Evolutionary conservation across 2,888 invertebrate species (phyloP).

Genomic region (Caenorhabditis wallacei): DNA sequence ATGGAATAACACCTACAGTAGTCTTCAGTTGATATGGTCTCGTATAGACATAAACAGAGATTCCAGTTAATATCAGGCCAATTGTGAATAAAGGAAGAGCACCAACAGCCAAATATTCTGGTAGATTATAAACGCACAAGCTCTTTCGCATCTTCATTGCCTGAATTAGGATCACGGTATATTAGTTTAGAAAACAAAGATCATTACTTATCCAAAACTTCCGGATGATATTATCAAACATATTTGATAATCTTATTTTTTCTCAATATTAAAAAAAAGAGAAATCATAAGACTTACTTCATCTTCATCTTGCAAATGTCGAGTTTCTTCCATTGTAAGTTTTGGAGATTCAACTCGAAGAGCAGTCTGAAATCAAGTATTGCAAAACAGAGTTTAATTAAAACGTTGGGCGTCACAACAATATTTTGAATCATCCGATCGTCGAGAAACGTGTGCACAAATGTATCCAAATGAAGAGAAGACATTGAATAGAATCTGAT

Average conservation of each 20-base stretch:
- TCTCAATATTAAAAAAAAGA: too few species aligned
- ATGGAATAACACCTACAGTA: conserved; percentile 1
- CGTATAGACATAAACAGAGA: conserved; percentile 37
- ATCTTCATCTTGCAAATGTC: background rate
- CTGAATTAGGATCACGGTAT: background rate
- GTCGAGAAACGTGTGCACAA: background rate
- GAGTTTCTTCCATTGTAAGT: background rate
- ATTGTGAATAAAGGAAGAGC: conserved; percentile 11
- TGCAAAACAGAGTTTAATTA: background rate
- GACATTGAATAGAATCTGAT: background rate
- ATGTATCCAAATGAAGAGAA: background rate
- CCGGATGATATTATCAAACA: too few species aligned
- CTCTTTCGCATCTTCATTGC: background rate
- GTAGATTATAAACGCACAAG: conserved; percentile 1
- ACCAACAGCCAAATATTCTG: conserved; percentile 10
- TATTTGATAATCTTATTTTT: too few species aligned
- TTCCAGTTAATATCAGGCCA: conserved; percentile 17
- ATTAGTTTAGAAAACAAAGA: background rate
- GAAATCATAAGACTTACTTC: background rate
- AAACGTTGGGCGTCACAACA: conserved; percentile 9
- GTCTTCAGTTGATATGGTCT: conserved; percentile 31
- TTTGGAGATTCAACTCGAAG: conserved; percentile 1
- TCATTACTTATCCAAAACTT: too few species aligned
- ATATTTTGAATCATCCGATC: conserved; percentile 1
- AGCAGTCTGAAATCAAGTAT: conserved; percentile 13